Base-by-base conservation (phyloP, 2,797 vertebrate species). In the Anableps anableps region DNA sequence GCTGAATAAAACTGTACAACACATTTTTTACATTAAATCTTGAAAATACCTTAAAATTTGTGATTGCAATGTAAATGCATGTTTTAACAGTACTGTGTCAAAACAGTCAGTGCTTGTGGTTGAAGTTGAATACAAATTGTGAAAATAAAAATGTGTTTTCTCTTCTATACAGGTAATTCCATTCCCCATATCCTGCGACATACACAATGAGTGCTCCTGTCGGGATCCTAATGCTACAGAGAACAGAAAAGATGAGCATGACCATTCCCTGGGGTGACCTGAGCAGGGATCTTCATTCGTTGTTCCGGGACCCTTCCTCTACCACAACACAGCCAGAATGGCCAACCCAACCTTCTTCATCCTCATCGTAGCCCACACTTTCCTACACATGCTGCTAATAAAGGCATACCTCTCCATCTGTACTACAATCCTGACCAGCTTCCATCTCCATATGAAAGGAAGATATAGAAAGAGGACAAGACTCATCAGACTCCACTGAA, bases 121-220 rank as follows among this genome's bases (percentile, higher is more conserved):
- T 72, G 26, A n/a, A n/a, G 72, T 55, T 55, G 16, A n/a, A n/a
- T n/a, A 55, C 50, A 55, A 26, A 29, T 55, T 55, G 2, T 45
- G 9, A 29, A 14, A 62, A 17, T 26, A 3, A 21, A 55, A 7
- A 16, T 29, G 8, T 17, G 8, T 8, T 80, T n/a, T 83, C 21
- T 89, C 43, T 85, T 53, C 29, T 78, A 21, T 86, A 34, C 82
- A 99, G 99, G 98, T 99, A 90, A 98, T 97, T 77, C 98, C 97
- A 0, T 99, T 99, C 88, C 98, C 98, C 68, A 97, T 97, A 96
- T 98, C 97, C 78, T 99, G 99, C 84, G 97, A 99, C 91, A 93
- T 97, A 31, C 95, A 97, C 89, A 96, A 96, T 78, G 98, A 99
- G 71, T 99, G 99, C 84, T 97, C 98, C 90, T 99, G 99, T 85